phyloP scores from a whole-genome alignment of 2,113 vertebrate genomes.

The Saguinus midas region DNA sequence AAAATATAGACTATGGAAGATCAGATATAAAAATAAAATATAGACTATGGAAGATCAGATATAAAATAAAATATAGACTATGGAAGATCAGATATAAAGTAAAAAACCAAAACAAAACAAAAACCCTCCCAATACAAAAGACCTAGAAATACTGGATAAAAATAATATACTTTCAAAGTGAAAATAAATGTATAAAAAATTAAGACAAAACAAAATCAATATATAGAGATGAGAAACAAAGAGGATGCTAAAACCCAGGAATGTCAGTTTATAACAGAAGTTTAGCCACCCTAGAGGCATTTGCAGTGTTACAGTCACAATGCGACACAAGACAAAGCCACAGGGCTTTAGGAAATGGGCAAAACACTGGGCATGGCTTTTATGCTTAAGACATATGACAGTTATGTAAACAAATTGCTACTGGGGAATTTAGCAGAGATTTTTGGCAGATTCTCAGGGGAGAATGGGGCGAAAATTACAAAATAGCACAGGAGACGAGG shows the following conservation, averaged over 20 bases:
- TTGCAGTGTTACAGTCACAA: not conserved
- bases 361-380: not conserved
- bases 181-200: not conserved
- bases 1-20: not conserved
- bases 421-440: not conserved
- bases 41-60: not conserved
- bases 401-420: not conserved
- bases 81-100: constrained; percentile 10
- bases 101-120: not conserved
- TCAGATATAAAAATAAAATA: constrained; percentile 25
- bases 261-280: not conserved
- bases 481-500: not conserved
- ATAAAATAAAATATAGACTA: not conserved
- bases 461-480: not conserved
- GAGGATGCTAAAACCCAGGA: not conserved
- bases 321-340: not conserved
- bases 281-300: not conserved
- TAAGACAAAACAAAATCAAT: not conserved
- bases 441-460: not conserved
- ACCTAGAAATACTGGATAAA: not conserved
- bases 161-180: not conserved
- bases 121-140: not conserved
- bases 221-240: not conserved
- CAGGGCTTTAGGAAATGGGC: not conserved
- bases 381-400: not conserved